These are phyloP conservation scores for Ctenochaetus hawaiiensis DNA, from an alignment of 2,797 vertebrate species.

Conservation along the genomic window DNA sequence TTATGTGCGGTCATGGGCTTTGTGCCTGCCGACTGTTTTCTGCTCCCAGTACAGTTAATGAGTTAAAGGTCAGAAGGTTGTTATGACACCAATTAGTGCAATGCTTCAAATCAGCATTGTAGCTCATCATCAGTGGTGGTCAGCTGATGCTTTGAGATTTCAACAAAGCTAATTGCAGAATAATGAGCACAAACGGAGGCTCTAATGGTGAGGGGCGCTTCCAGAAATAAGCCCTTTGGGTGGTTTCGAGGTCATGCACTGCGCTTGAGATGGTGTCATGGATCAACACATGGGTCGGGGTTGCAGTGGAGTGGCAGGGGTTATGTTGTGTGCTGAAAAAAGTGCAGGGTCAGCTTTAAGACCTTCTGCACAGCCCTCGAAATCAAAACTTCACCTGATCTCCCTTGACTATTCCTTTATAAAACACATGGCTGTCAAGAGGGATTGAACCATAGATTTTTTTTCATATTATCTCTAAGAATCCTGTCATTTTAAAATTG, in stretches of 20 bases:
- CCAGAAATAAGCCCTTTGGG: constrained; percentile 45
- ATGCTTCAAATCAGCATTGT: constrained; percentile 70
- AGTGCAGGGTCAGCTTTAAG: constrained; percentile 41
- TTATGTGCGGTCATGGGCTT: constrained; percentile 40
- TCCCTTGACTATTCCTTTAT: background rate
- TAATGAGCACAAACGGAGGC: constrained; percentile 68
- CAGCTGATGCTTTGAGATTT: constrained; percentile 49
- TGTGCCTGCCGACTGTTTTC: constrained; percentile 50
- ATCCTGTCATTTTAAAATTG: background rate
- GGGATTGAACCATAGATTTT: background rate
- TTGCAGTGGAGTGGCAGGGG: constrained; percentile 19
- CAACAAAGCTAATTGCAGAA: constrained; percentile 66
- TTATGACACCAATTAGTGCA: constrained; percentile 82
- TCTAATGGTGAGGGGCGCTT: constrained; percentile 17
- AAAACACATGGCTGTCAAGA: background rate
- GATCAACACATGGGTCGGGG: constrained; percentile 32
- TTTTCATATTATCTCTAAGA: background rate
- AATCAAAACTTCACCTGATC: constrained; percentile 24
- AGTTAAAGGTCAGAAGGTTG: constrained; percentile 78
- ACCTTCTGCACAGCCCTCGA: constrained; percentile 20
- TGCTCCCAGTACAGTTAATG: constrained; percentile 71
- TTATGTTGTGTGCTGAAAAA: constrained; percentile 27
- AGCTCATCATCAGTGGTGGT: constrained; percentile 59
- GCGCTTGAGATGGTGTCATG: constrained; percentile 27
- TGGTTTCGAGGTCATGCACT: constrained; percentile 44